Percentiles rank a stretch among this genome's conserved stretches.
Conservation (phyloP, 2,113 vertebrate species). For the Phaetusa simplex region DNA sequence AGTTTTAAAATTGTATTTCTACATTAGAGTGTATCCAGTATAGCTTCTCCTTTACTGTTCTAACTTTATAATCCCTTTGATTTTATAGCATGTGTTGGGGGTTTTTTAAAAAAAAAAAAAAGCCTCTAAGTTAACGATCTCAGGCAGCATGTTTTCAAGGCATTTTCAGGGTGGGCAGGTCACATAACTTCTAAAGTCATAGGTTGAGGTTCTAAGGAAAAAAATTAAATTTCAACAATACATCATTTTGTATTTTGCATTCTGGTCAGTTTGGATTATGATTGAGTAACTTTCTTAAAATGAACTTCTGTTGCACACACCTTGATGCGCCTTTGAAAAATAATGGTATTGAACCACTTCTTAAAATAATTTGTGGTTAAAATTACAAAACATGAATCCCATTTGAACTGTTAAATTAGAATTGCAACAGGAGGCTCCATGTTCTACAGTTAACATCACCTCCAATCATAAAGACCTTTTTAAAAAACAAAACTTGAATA, state of each 20-base stretch:
- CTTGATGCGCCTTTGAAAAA: background rate
- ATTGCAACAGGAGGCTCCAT: background rate
- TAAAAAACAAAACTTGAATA: background rate
- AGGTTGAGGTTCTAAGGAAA: background rate
- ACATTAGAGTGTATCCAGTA: background rate
- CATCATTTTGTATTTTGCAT: background rate
- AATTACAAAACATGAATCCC: background rate
- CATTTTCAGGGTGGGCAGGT: background rate
- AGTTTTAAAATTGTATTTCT: background rate
- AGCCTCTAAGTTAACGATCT: background rate
- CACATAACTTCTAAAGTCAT: background rate
- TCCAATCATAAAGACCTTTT: background rate
- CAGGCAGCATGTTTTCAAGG: constrained; percentile 9
- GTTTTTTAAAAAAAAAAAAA: background rate
- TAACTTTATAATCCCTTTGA: background rate
- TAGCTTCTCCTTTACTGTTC: constrained; percentile 10
- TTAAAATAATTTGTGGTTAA: background rate
- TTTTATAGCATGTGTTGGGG: background rate
- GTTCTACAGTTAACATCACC: background rate
- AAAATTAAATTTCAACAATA: background rate
- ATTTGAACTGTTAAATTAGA: background rate
- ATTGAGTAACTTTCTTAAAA: background rate
- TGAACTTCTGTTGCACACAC: background rate
- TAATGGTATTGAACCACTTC: background rate
- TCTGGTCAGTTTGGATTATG: background rate